A percentile compares a stretch with the other conserved stretches of the same genome.
phyloP scores from a whole-genome alignment of 2,113 vertebrate genomes.

The Atlantisia rogersi region DNA sequence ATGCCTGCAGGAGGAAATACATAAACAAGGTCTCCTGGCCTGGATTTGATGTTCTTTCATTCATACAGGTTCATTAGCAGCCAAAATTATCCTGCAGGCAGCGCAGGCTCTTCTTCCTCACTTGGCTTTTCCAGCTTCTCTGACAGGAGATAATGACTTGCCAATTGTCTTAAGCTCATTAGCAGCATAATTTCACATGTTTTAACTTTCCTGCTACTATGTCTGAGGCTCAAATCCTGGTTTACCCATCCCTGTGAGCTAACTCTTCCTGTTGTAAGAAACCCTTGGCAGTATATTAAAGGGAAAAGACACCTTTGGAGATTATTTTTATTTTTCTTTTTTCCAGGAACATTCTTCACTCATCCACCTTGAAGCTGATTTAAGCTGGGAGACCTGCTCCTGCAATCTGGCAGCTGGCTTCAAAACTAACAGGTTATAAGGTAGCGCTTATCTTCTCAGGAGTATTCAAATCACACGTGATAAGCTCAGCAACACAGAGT shows the following conservation, averaged over 20 bases:
- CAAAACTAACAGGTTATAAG: neutral
- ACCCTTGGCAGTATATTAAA: conserved; percentile 34
- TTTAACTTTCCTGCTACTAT: neutral
- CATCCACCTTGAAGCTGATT: neutral
- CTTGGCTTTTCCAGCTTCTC: neutral
- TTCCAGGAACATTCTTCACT: neutral
- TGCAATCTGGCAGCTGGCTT: neutral
- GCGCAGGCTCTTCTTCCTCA: neutral
- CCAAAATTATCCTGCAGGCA: neutral
- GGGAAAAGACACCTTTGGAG: conserved; percentile 4
- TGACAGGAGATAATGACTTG: conserved; percentile 11
- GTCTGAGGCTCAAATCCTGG: neutral
- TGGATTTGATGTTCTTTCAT: neutral
- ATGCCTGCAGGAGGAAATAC: neutral
- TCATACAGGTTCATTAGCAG: neutral
- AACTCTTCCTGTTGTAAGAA: conserved; percentile 11
- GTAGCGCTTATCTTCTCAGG: neutral
- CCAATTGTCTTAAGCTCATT: conserved; percentile 9
- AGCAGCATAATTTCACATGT: neutral
- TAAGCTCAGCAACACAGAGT: neutral
- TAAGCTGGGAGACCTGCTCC: neutral
- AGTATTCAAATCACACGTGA: neutral
- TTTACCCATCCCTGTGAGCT: neutral
- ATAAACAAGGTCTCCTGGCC: neutral
- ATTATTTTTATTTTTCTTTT: neutral